Base-by-base conservation (phyloP, 2,113 vertebrate species). In the Dolichotis patagonum region DNA sequence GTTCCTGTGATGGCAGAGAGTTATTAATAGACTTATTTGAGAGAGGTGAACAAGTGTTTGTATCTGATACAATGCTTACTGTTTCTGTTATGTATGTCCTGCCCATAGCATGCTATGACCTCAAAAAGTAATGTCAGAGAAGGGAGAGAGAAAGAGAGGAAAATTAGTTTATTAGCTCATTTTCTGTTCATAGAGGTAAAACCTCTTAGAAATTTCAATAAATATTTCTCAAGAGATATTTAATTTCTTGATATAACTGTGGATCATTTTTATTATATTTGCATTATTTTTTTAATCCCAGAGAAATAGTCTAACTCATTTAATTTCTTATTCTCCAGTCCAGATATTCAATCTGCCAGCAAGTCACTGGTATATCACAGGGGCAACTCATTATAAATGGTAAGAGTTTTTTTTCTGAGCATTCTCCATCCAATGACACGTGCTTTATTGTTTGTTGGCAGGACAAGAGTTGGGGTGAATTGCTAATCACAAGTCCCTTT, bases 1-100 rank as follows among this genome's bases (percentile, higher is more conserved):
- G 86, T 62, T 38, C 28, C 14, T 54, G n/a, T 11, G 13, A 35
- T 4, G 92, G 46, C 28, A 24, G 4, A 46, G 43, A 60, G 56
- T 78, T 97, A 91, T 89, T 83, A 91, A 86, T 89, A 94, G 67
- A 52, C 26, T 84, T 20, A 67, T 58, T 65, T 32, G 63, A 43
- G 46, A 67, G 20, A 90, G 60, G 69, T 71, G n/a, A 58, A 13
- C 1, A 26, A 78, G 32, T 58, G 35, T 85, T 14, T 78, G 26
- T 78, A 78, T 30, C 13, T 11, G 13, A 49, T 49, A 49, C 7
- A 32, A 46, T 7, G 30, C 30, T 78, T 32, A 32, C 26, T 49
- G 28, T 17, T 49, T 46, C 75, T 78, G 49, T 78, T 49, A 49
- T 49, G 7, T 49, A 49, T 49, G 17, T 46, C 46, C 43, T 49